Evolutionary conservation across 2,113 vertebrate genomes (phyloP).

Genomic region (Hypanus sabinus): DNA sequence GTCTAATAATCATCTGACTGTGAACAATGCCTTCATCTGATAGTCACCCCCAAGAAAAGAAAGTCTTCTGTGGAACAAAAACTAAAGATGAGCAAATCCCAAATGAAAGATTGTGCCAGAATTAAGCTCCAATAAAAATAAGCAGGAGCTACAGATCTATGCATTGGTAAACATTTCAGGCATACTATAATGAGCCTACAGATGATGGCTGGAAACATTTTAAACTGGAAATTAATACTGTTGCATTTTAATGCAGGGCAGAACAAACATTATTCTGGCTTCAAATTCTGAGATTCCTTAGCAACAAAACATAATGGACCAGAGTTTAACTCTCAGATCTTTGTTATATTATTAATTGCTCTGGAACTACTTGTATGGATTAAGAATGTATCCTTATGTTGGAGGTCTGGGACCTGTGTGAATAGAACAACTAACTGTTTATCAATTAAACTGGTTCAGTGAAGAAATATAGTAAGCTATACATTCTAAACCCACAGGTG

Average conservation of each 20-base stretch:
- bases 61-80: background rate
- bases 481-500: background rate
- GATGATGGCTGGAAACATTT: background rate
- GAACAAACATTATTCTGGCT: background rate
- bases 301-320: background rate
- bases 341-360: background rate
- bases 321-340: background rate
- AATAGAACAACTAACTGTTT: background rate
- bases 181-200: background rate
- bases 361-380: background rate
- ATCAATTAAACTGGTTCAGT: background rate
- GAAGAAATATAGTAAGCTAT: background rate
- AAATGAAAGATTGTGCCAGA: background rate
- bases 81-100: background rate
- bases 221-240: background rate
- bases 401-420: background rate
- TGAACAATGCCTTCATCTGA: background rate
- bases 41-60: background rate
- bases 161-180: background rate
- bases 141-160: background rate
- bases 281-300: background rate
- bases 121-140: background rate
- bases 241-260: background rate
- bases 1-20: background rate
- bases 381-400: background rate